A percentile compares a stretch with the other conserved stretches of the same genome.
Conservation (phyloP, 2,797 vertebrate species). For the Tangara arthus region DNA sequence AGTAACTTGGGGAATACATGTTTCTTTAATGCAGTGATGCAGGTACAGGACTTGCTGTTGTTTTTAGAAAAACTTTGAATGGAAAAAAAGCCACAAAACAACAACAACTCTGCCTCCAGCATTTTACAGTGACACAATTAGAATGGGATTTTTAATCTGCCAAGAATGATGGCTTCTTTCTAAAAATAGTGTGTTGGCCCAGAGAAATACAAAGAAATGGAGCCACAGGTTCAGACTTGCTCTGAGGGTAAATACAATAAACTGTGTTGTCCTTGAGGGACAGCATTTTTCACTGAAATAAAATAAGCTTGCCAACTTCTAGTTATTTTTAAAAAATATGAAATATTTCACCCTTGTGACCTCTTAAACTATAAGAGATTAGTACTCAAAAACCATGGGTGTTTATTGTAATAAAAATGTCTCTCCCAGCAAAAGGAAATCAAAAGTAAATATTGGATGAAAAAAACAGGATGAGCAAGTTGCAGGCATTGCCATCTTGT, state of each 20-base stretch:
- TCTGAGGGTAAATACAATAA: neutral
- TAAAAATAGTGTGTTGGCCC: conserved; percentile 16
- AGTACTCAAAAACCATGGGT: neutral
- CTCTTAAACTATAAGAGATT: neutral
- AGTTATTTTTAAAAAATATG: neutral
- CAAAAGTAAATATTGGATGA: neutral
- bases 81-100: neutral
- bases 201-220: neutral
- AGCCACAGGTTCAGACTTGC: conserved; percentile 27
- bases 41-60: conserved; percentile 75
- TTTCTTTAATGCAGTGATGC: conserved; percentile 97
- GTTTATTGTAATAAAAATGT: neutral
- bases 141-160: neutral
- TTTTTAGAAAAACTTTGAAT: neutral
- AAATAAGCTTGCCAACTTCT: neutral
- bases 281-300: neutral
- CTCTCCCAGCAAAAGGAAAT: neutral
- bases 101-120: neutral
- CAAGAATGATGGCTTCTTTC: neutral
- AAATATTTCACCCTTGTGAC: neutral
- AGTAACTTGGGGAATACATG: conserved; percentile 98
- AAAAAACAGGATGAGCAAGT: neutral
- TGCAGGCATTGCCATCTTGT: neutral
- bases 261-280: neutral
- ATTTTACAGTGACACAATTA: neutral